These are phyloP conservation scores for Scaptodrosophila latifasciaeformis DNA, from an alignment of 2,888 invertebrate species.

Conservation along the genomic window DNA sequence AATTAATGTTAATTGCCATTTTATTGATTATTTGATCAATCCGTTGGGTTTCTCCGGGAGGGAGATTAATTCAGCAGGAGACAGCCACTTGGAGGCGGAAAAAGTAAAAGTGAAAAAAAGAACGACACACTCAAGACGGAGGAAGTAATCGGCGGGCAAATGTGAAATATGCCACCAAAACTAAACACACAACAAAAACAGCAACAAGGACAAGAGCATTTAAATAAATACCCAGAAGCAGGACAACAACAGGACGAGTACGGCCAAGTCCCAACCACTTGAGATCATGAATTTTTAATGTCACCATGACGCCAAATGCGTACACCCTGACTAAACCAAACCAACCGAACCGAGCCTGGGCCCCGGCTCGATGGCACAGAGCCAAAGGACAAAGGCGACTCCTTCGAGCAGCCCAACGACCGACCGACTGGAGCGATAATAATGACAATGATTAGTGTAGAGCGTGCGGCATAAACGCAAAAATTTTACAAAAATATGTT, in stretches of 20 bases:
- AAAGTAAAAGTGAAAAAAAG: not conserved
- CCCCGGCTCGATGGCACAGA: too few species aligned
- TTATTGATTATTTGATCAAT: slow-evolving; percentile 52
- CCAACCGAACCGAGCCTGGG: too few species aligned
- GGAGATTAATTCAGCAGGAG: slow-evolving; percentile 5
- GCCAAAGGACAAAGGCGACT: too few species aligned
- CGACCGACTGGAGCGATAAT: slow-evolving; percentile 34
- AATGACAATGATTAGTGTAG: slow-evolving; percentile 63
- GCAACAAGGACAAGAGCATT: slow-evolving; percentile 1
- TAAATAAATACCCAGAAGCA: too few species aligned
- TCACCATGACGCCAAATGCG: slow-evolving; percentile 1
- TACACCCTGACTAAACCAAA: too few species aligned
- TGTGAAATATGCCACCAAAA: slow-evolving; percentile 55
- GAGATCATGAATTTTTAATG: slow-evolving; percentile 69
- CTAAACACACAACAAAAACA: slow-evolving; percentile 26
- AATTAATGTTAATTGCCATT: slow-evolving; percentile 55
- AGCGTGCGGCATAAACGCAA: slow-evolving; percentile 52
- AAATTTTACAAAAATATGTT: slow-evolving; percentile 55
- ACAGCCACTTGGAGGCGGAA: slow-evolving; percentile 40
- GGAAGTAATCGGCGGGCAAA: too few species aligned
- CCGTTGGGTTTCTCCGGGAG: slow-evolving; percentile 3
- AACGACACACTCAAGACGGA: too few species aligned
- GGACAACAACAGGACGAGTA: too few species aligned
- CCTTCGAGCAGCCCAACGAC: too few species aligned
- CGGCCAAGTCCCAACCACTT: slow-evolving; percentile 53